phyloP scores from a whole-genome alignment of 2,888 invertebrate species.

The Papilio demoleus region DNA sequence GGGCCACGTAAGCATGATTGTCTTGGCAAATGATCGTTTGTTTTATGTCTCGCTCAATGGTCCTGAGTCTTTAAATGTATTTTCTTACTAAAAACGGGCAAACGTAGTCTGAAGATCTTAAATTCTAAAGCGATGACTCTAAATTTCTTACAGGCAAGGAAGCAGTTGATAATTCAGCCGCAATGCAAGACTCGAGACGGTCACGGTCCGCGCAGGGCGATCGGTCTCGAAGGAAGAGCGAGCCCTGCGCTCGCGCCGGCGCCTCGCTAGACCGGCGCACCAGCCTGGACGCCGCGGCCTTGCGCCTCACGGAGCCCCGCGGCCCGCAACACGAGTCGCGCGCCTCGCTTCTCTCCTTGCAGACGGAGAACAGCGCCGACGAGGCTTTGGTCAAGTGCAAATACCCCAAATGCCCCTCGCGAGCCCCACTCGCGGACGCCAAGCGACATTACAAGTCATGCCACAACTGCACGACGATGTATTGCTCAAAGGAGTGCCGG shows the following conservation, averaged over 20 bases:
- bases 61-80: conserved; percentile 64
- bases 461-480: conserved; percentile 97
- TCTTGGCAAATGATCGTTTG: conserved; percentile 46
- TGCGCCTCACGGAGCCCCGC: conserved; percentile 66
- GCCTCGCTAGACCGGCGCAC: conserved; percentile 81
- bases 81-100: conserved; percentile 38
- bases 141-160: conserved; percentile 75
- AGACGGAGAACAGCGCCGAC: conserved; percentile 76
- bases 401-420: conserved; percentile 91
- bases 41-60: conserved; percentile 53
- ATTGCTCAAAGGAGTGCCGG: conserved; percentile 96
- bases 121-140: not conserved
- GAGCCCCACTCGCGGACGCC: conserved; percentile 89
- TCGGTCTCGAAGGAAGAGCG: conserved; percentile 75
- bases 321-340: conserved; percentile 71
- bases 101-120: not conserved
- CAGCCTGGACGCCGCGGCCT: conserved; percentile 83
- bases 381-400: conserved; percentile 88
- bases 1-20: conserved; percentile 49
- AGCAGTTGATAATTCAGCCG: conserved; percentile 81
- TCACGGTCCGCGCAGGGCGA: conserved; percentile 73
- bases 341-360: conserved; percentile 75
- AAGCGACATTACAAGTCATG: conserved; percentile 94
- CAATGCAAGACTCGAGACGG: conserved; percentile 73
- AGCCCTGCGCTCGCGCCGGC: conserved; percentile 69